Percentiles rank a stretch among this genome's conserved stretches.
Conservation (phyloP, 37 sponge, comb jelly and placozoan species). For the Trichoplax adhaerens region DNA sequence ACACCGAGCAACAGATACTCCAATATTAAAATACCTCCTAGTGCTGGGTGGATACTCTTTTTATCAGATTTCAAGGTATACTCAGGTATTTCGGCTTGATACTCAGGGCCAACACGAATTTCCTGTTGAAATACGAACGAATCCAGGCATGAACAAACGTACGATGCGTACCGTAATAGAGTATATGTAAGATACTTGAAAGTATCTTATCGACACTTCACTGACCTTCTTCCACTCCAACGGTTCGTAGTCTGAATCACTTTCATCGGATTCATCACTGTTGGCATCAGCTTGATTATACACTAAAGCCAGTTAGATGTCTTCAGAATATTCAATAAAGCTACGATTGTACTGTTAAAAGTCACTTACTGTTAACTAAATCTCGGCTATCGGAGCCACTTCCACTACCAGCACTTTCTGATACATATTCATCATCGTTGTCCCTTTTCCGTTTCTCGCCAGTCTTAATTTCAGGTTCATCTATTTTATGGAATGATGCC, state of each 20-base stretch:
- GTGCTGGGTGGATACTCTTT: too few species aligned
- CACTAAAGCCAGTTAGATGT: background rate
- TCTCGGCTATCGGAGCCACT: too few species aligned
- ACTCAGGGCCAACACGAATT: slow-evolving; percentile 5
- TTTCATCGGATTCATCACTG: slow-evolving; percentile 6
- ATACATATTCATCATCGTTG: too few species aligned
- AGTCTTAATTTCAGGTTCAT: too few species aligned
- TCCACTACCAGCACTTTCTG: too few species aligned
- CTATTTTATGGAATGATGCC: too few species aligned
- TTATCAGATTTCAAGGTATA: background rate
- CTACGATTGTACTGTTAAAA: too few species aligned
- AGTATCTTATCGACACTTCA: background rate
- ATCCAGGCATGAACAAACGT: background rate
- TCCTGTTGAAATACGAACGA: background rate
- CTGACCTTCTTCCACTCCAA: slow-evolving; percentile 20
- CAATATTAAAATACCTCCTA: too few species aligned
- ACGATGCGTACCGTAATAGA: background rate
- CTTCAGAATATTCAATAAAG: too few species aligned
- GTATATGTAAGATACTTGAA: background rate
- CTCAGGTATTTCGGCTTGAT: slow-evolving; percentile 13
- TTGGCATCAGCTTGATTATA: background rate
- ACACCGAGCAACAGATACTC: too few species aligned
- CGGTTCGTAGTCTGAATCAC: slow-evolving; percentile 17
- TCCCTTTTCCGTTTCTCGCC: too few species aligned
- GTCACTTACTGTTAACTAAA: too few species aligned